A percentile compares a stretch with the other conserved stretches of the same genome.
Evolutionary conservation across 1,140 invertebrate species (phyloP).

Genomic region (Drosophila dunni): DNA sequence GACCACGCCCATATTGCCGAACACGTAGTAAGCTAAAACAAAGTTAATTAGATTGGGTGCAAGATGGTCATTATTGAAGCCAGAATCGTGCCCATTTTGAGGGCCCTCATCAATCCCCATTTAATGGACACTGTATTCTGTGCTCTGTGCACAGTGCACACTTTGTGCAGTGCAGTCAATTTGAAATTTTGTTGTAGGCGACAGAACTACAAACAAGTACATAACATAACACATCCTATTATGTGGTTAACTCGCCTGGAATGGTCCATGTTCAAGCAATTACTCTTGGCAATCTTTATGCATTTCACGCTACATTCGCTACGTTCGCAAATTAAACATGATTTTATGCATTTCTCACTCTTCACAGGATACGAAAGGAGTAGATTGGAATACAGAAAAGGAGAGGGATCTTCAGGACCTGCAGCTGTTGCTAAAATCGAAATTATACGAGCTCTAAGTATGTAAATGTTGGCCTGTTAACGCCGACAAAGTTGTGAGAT

Average conservation of each 20-base stretch:
- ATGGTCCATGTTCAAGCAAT: conserved; percentile 60
- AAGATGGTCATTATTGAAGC: conserved; percentile 74
- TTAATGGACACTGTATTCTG: conserved; percentile 49
- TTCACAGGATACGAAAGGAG: not conserved
- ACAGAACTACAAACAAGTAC: not conserved
- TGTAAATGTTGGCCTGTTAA: conserved; percentile 62
- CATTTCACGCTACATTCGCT: conserved; percentile 53
- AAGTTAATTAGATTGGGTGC: conserved; percentile 82
- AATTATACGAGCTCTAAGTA: conserved; percentile 9
- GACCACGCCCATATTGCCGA: conserved; percentile 25
- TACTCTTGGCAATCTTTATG: conserved; percentile 52
- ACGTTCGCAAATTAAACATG: conserved; percentile 11
- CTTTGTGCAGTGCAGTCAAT: conserved; percentile 52
- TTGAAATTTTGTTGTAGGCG: conserved; percentile 60
- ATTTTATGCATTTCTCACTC: conserved; percentile 7
- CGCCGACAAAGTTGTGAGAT: conserved; percentile 65
- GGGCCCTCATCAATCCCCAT: conserved; percentile 39
- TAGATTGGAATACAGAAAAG: not conserved
- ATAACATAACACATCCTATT: conserved; percentile 11
- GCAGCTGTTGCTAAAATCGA: conserved; percentile 36
- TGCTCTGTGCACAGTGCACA: too few relatives aligned
- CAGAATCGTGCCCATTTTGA: conserved; percentile 28
- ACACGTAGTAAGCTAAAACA: conserved; percentile 77
- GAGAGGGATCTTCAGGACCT: not conserved
- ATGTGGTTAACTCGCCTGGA: conserved; percentile 71